Evolutionary conservation across 2,113 vertebrate genomes (phyloP).

Genomic region (Oostethus manadensis): DNA sequence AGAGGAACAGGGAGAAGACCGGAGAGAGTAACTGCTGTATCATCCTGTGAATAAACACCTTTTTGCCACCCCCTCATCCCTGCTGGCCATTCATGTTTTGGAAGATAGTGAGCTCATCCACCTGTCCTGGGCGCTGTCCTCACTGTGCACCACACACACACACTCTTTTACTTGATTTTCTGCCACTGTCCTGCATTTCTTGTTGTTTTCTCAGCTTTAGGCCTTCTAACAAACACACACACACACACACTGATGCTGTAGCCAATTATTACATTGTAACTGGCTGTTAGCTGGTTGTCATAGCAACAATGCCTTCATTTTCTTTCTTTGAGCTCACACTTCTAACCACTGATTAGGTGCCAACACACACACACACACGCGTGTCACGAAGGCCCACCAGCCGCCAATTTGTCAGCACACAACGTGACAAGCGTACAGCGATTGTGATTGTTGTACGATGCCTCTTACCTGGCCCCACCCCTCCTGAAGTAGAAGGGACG

Average conservation of each 20-base stretch:
- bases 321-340: slow-evolving; percentile 8
- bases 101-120: no score
- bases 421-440: no score
- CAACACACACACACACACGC: slow-evolving; percentile 5
- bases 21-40: slow-evolving; percentile 98
- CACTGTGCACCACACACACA: slow-evolving; percentile 1
- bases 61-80: slow-evolving; percentile 54
- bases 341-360: neutral
- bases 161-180: slow-evolving; percentile 51
- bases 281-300: slow-evolving; percentile 29
- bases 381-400: slow-evolving; percentile 23
- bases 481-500: slow-evolving; percentile 26
- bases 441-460: no score
- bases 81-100: slow-evolving; percentile 12
- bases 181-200: slow-evolving; percentile 46
- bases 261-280: neutral
- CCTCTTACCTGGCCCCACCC: neutral
- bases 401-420: neutral
- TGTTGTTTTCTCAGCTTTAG: slow-evolving; percentile 38
- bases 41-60: slow-evolving; percentile 85
- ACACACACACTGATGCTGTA: slow-evolving; percentile 5
- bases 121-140: no score
- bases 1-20: slow-evolving; percentile 97
- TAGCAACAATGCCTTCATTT: slow-evolving; percentile 44
- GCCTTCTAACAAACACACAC: slow-evolving; percentile 35